Evolutionary conservation across 2,888 invertebrate genomes (phyloP), one percentile per base, ranked within the genome.

Genomic region (Pollenia amentaria): DNA sequence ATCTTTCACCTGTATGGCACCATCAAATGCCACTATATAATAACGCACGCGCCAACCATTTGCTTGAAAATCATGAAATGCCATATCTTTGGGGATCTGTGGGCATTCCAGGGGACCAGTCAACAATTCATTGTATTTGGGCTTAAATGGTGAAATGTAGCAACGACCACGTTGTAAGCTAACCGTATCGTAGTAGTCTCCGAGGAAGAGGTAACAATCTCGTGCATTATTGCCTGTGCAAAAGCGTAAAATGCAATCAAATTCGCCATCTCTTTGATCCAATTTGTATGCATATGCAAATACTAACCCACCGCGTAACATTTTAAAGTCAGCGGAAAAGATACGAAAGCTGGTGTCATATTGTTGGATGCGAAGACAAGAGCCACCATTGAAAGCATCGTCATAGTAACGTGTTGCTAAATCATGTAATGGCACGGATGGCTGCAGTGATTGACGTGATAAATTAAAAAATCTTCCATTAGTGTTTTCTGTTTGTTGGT

Each of bases 401-500:
- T 92, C 92, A 53, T 92, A 93, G 89, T 92, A 92, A 18, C 90
- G 91, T 72, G 90, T 90, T 6, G 89, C 91, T 81, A 90, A 89
- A 40, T 84, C 87, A 18, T 89, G 88, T 82, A 93, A 67, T 6
- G 93, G 93, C 57, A 93, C 91, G 46, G 93, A 93, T 1, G 95
- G 95, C 90, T 96, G 96, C 90, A 95, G 94, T 78, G 95, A 94
- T 92, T 95, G 95, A 73, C 94, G 94, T 0, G 94, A 94, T 85
- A 96, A 89, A 91, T 96, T 95, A 90, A 94, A 95, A 95, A 96
- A 96, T 16, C 94, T 92, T 4, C 85, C 84, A 38, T 14, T 6
- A 1, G 16, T 18, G 14, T 62, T 82, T 29, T 60, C 69, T 65
- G 9, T 16, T 14, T 29, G 7, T 69, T 69, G 16, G 10, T 51